These are phyloP conservation scores for Eupeodes latifasciatus DNA, from an alignment of 2,888 invertebrate species.

Conservation along the genomic window DNA sequence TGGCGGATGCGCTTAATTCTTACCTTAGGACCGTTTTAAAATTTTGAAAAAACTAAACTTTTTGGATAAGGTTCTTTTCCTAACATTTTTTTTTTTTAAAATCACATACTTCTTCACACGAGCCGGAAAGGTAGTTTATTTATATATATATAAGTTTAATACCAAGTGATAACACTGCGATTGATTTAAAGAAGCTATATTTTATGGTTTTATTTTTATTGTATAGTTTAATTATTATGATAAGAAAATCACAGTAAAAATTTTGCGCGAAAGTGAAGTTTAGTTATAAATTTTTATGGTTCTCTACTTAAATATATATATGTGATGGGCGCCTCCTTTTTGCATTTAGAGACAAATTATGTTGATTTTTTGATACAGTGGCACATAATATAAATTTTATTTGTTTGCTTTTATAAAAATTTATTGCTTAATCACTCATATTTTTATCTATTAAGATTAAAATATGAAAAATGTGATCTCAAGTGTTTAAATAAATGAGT, in stretches of 20 bases:
- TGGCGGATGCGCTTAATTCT: not conserved
- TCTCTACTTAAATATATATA: not conserved
- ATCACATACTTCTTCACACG: not conserved
- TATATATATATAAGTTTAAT: not conserved
- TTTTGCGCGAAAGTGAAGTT: not conserved
- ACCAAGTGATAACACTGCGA: not conserved
- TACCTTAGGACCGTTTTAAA: not conserved
- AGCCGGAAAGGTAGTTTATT: not conserved
- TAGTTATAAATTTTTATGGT: not conserved
- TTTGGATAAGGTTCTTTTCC: too few species aligned
- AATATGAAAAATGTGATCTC: too few species aligned
- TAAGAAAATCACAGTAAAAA: not conserved
- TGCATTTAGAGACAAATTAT: not conserved
- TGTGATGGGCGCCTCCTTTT: not conserved
- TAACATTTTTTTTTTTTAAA: too few species aligned
- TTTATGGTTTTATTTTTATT: not conserved
- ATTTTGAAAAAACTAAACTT: too few species aligned
- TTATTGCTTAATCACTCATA: too few species aligned
- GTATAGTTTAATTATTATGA: not conserved
- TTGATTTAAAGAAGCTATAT: conserved; percentile 16
- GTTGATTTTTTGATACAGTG: not conserved
- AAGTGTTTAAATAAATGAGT: too few species aligned
- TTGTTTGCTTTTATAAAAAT: not conserved
- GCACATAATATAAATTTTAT: not conserved
- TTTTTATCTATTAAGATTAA: too few species aligned